phyloP scores from a whole-genome alignment of 92 coral and sea anemone species.

The Parazoanthus darwini region DNA sequence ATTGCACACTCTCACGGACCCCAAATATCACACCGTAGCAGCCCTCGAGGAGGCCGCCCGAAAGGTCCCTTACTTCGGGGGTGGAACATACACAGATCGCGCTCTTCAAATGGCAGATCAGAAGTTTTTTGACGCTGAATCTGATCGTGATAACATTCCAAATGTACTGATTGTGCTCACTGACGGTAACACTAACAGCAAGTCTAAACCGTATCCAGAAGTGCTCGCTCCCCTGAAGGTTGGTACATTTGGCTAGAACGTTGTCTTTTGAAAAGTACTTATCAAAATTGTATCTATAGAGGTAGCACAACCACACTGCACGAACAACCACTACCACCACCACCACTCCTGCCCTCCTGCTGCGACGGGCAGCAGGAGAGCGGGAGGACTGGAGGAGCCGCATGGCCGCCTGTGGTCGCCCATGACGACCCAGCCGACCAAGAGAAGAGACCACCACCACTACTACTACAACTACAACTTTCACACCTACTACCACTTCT shows the following conservation, averaged over 20 bases:
- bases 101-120: conserved; percentile 19
- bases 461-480: too few relatives aligned
- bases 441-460: too few relatives aligned
- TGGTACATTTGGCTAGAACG: neutral
- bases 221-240: conserved; percentile 2
- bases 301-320: too few relatives aligned
- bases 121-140: conserved; percentile 15
- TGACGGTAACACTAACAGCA: conserved; percentile 29
- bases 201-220: neutral
- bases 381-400: too few relatives aligned
- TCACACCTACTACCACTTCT: too few relatives aligned
- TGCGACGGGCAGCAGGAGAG: too few relatives aligned
- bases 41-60: conserved; percentile 1
- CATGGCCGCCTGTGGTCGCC: too few relatives aligned
- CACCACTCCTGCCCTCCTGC: too few relatives aligned
- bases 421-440: too few relatives aligned
- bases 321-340: too few relatives aligned
- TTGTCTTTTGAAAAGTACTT: too few relatives aligned
- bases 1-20: conserved; percentile 16
- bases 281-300: too few relatives aligned
- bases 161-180: neutral
- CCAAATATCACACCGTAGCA: neutral
- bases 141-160: neutral
- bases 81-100: conserved; percentile 27
- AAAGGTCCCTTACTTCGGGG: conserved; percentile 27